Base-by-base conservation (phyloP, 2,797 vertebrate species). In the Oceanodroma leucorhoa region DNA sequence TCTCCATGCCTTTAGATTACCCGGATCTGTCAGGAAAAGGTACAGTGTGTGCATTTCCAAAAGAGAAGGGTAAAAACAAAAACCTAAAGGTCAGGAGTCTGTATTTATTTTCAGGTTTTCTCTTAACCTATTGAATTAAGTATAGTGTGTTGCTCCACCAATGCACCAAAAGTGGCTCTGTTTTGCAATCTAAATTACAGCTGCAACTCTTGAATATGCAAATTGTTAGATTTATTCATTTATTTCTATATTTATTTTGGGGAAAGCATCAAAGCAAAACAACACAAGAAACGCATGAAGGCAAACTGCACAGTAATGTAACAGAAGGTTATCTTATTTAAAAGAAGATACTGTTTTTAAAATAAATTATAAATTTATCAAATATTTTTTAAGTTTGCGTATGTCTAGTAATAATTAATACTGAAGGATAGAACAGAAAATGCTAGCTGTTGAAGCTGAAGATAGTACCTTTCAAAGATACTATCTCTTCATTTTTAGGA, bases 121-220 rank as follows among this genome's bases (percentile, higher is more conserved):
- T 65, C 4, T 26, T 88, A 70, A 58, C 6, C 26, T 87, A 3
- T n/a, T 38, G 36, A 57, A 38, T 80, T 70, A 82, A 46, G 5
- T n/a, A 23, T 38, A 38, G 5, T 30, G 34, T 62, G 10, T 73
- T 81, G 14, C 3, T 30, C 26, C 54, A 77, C 84, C 64, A 76
- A 2, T 54, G 60, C 55, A 41, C 20, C 70, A 14, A 50, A 72
- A 72, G 22, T 36, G n/a, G 16, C 53, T 83, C 58, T 57, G 51
- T 57, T 75, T 84, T 67, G 27, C 43, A 71, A 82, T 96, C 90
- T 89, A 94, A 95, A 90, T 94, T 55, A 87, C 9, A 94, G 51
- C 21, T 80, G 22, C 46, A 71, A 58, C 24, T 92, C 95, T 54
- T 71, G 58, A 93, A 87, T 83, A 72, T 34, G 36, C 10, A 69